A percentile compares a stretch with the other conserved stretches of the same genome.
Evolutionary conservation across 2,113 vertebrate genomes (phyloP).

Genomic region (Perca fluviatilis): DNA sequence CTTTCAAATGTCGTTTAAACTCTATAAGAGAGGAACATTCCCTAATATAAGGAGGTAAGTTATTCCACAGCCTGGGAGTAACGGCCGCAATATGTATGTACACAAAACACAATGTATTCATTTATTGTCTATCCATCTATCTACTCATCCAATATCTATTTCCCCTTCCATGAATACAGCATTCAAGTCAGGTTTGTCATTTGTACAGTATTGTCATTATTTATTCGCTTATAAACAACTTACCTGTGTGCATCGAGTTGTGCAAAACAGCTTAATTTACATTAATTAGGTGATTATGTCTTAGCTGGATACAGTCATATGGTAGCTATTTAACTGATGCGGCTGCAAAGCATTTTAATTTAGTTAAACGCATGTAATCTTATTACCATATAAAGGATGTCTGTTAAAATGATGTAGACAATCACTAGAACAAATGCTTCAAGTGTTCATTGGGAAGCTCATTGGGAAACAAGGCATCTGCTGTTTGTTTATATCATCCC

Average conservation of each 20-base stretch:
- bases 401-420: slow-evolving; percentile 31
- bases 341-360: slow-evolving; percentile 28
- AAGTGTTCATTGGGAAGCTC: slow-evolving; percentile 3
- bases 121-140: neutral
- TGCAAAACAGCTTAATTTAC: slow-evolving; percentile 15
- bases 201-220: slow-evolving; percentile 3
- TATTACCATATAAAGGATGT: slow-evolving; percentile 25
- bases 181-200: slow-evolving; percentile 17
- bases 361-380: slow-evolving; percentile 13
- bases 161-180: neutral
- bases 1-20: too few species aligned
- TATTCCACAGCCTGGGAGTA: too few species aligned
- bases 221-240: neutral
- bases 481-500: slow-evolving; percentile 17
- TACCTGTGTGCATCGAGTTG: slow-evolving; percentile 1
- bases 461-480: neutral
- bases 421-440: slow-evolving; percentile 25
- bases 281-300: slow-evolving; percentile 11
- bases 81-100: neutral
- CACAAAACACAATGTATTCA: neutral
- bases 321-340: slow-evolving; percentile 1
- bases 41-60: too few species aligned
- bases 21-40: too few species aligned
- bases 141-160: neutral
- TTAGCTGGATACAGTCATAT: slow-evolving; percentile 10